Base-by-base conservation (phyloP, 2,888 invertebrate genomes). In the Eristalis intricaria region DNA sequence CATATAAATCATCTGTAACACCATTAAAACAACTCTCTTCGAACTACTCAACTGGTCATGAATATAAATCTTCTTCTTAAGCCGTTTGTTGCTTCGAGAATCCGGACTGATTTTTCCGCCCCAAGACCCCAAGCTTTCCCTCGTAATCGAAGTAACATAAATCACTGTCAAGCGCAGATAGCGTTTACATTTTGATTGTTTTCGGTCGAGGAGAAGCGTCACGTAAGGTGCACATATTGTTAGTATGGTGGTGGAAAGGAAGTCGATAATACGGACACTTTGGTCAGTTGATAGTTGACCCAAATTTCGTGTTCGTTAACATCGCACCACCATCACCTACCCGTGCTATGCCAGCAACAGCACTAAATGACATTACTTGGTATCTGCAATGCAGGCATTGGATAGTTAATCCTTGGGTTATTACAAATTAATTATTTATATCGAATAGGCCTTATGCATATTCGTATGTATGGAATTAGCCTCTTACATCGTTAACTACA, bases 41-140 rank as follows among this genome's bases (percentile, higher is more conserved):
- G 78, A 86, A 86, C 86, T 83, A 75, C 83, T 78, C 86, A 86
- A 83, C 86, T 86, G 86, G 86, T 83, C 86, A 86, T 86, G 86
- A 86, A 86, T 86, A 86, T 86, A 86, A 86, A 86, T 86, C 83
- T 86, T 86, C 78, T 79, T 86, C 86, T 78, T 86, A 86, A 86
- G 86, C 83, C 74, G 86, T 86, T 86, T 86, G 83, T 86, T 86
- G 86, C 86, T 78, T 86, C 83, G 82, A 86, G 83, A 86, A 86
- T 86, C 78, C 75, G 82, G 83, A 86, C 86, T 83, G 78, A 86
- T 83, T 86, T 83, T 86, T 78, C 70, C 64, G 73, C 50, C 50
- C 50, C 19, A 85, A 81, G 85, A 77, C 82, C 83, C 66, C 74
- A 83, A 84, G 79, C 71, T 71, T 83, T 75, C 60, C 26, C 87